A percentile compares a stretch with the other conserved stretches of the same genome.
These are phyloP conservation scores for Enteromius unitaeniatus DNA, from an alignment of 2,797 vertebrate species.

Conservation along the genomic window DNA sequence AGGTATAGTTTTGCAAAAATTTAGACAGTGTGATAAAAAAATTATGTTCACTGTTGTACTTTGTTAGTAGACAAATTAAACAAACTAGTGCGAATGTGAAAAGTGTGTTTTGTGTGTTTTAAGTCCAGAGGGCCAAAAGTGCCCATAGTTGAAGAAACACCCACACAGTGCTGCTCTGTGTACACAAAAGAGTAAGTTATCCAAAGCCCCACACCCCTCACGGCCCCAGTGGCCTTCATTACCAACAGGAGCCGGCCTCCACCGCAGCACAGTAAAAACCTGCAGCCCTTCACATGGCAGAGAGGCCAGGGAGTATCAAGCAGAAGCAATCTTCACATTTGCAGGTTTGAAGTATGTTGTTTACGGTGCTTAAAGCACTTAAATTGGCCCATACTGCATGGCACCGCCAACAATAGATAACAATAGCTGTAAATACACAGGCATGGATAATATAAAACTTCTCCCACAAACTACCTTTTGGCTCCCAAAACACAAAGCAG, in stretches of 20 bases:
- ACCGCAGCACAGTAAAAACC: conserved; percentile 82
- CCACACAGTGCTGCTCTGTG: conserved; percentile 69
- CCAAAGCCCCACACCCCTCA: conserved; percentile 55
- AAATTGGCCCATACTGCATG: background rate
- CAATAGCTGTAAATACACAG: background rate
- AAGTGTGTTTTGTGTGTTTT: background rate
- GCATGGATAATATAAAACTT: background rate
- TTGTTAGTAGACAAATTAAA: background rate
- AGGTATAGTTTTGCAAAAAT: background rate
- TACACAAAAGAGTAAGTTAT: conserved; percentile 93
- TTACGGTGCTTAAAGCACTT: background rate
- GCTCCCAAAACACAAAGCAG: background rate
- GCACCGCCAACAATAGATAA: background rate
- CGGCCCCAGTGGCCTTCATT: conserved; percentile 72
- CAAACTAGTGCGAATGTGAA: background rate
- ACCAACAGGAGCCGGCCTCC: conserved; percentile 74
- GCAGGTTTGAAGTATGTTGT: background rate
- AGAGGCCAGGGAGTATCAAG: conserved; percentile 5
- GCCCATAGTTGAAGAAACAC: background rate
- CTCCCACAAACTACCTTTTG: background rate
- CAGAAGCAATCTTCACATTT: background rate
- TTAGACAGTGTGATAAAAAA: background rate
- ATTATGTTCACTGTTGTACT: background rate
- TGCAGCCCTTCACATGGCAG: conserved; percentile 47
- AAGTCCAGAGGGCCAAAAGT: background rate